A percentile compares a stretch with the other conserved stretches of the same genome.
phyloP scores from a whole-genome alignment of 2,888 invertebrate genomes.

The Liposcelis brunnea region DNA sequence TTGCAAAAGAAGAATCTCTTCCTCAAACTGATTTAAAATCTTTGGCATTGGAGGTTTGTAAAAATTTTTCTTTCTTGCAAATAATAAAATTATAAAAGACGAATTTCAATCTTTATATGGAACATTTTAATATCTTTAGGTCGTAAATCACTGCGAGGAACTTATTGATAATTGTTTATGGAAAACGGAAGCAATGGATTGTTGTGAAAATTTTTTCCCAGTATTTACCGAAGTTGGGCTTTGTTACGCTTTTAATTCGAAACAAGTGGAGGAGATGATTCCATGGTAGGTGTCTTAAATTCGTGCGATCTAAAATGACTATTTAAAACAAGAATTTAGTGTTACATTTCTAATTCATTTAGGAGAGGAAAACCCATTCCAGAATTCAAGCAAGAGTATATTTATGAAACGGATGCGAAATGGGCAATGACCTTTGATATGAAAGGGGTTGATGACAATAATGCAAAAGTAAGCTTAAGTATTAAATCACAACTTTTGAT shows the following conservation, averaged over 20 bases:
- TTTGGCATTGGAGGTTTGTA: conserved; percentile 21
- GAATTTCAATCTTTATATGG: no score
- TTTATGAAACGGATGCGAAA: conserved; percentile 47
- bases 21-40: conserved; percentile 18
- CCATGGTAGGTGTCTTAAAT: conserved; percentile 29
- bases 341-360: no score
- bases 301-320: neutral
- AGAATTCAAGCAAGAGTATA: conserved; percentile 26
- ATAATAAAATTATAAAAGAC: no score
- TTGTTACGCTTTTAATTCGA: conserved; percentile 53
- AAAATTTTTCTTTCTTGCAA: no score
- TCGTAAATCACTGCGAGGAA: conserved; percentile 41
- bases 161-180: conserved; percentile 44
- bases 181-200: conserved; percentile 45
- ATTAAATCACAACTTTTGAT: neutral
- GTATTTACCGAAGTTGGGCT: conserved; percentile 60
- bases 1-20: no score
- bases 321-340: no score
- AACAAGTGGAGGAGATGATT: conserved; percentile 36
- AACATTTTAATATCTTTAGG: conserved; percentile 24
- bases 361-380: no score
- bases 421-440: conserved; percentile 43
- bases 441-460: conserved; percentile 18
- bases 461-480: conserved; percentile 13
- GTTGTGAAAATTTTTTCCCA: conserved; percentile 46